Base-by-base conservation (phyloP, 1,140 invertebrate species). In the Eupristina koningsbergeri region DNA sequence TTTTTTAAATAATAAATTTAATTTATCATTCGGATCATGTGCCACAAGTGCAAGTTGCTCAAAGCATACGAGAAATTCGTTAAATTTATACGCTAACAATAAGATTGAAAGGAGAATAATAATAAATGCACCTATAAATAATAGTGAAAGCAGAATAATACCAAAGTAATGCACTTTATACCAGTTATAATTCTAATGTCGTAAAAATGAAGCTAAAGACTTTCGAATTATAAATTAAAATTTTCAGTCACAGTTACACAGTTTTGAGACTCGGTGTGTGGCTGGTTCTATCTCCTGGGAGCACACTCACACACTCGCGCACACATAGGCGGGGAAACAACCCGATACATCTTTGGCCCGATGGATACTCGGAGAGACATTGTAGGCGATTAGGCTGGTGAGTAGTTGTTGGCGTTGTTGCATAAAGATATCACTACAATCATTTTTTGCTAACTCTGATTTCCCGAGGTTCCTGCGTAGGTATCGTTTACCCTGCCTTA, bases 401-500 rank as follows among this genome's bases (percentile, higher is more conserved):
- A 47, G 61, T 78, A 69, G 64, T 69, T 34, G 63, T 47, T 61
- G 0, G 29, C 67, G 31, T 19, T 9, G 41, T 69, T 45, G 45
- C 79, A 39, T 71, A 29, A 71, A 80, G 77, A 69, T 80, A 80
- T 80, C 78, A 50, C 64, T 80, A 53, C n/a, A 50, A 34, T n/a
- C 64, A 31, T 36, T 26, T 53, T 80, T 80, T 79, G 47, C 1
- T 41, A 3, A 7, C 53, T 29, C 45, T 58, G 75, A 79, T 64
- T 29, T 41, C 15, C 77, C 61, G n/a, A 29, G 6, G 15, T 31
- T 50, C 31, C 26, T 64, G 41, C 77, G 0, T 41, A 39, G 41
- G 34, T 39, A 69, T 69, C 36, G 34, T n/a, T 53, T 77, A 77
- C 50, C n/a, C 34, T 39, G 19, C 22, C 34, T 63, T 77, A 61